Evolutionary conservation across 2,888 invertebrate genomes (phyloP).

Genomic region (Drosophila cognata): DNA sequence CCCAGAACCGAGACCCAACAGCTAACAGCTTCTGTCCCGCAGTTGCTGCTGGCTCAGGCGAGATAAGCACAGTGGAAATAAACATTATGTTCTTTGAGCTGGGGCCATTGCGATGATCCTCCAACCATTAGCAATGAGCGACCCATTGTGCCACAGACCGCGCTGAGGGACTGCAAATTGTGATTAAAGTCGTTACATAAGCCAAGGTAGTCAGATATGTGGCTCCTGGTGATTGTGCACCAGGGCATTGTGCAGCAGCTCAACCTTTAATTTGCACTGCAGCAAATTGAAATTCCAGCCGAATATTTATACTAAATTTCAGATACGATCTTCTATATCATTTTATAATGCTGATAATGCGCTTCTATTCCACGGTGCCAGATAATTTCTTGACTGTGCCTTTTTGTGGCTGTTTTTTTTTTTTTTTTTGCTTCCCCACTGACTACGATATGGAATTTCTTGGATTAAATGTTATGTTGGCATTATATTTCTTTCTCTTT

Average conservation of each 20-base stretch:
- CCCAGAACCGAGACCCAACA: neutral
- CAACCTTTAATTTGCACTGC: neutral
- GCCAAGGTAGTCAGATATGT: neutral
- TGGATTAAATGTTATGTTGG: constrained; percentile 81
- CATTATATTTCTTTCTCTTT: constrained; percentile 79
- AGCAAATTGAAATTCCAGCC: neutral
- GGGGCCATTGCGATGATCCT: constrained; percentile 62
- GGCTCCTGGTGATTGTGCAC: neutral
- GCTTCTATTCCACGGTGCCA: constrained; percentile 52
- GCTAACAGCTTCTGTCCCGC: constrained; percentile 25
- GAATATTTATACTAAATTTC: neutral
- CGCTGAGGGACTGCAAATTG: neutral
- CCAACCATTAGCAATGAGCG: constrained; percentile 47
- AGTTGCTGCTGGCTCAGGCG: constrained; percentile 40
- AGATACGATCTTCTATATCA: neutral
- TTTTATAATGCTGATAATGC: neutral
- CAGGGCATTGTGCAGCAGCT: constrained; percentile 1
- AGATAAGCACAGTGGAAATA: constrained; percentile 79
- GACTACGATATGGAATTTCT: constrained; percentile 73
- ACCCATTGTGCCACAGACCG: constrained; percentile 26
- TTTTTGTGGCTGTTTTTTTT: constrained; percentile 17
- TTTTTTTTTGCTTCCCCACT: constrained; percentile 42
- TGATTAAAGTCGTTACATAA: constrained; percentile 16
- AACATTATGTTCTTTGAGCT: constrained; percentile 62
- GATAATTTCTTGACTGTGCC: constrained; percentile 22